These are phyloP conservation scores for Caenorhabditis sp. DNA, from an alignment of 2,888 invertebrate genomes.

Conservation along the genomic window DNA sequence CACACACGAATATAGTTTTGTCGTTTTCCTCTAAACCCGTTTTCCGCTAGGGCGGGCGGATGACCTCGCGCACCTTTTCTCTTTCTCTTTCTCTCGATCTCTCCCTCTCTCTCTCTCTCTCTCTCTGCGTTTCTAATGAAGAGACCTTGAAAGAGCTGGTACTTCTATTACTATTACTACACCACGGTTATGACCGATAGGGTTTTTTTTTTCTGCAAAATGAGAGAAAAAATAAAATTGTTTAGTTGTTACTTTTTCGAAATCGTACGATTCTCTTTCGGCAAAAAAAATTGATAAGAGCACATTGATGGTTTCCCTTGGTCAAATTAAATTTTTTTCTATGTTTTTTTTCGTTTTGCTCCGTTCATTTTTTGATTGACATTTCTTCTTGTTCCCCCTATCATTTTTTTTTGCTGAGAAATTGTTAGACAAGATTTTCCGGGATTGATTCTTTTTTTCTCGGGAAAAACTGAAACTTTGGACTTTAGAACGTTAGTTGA, in stretches of 20 bases:
- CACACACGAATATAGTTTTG: conserved; percentile 12
- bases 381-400: too few relatives aligned
- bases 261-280: conserved; percentile 1
- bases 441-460: too few relatives aligned
- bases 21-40: conserved; percentile 1
- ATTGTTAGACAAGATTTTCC: too few relatives aligned
- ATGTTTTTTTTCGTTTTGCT: background rate
- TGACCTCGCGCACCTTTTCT: conserved; percentile 7
- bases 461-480: too few relatives aligned
- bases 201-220: background rate
- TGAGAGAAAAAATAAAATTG: too few relatives aligned
- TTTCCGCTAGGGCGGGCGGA: background rate
- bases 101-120: background rate
- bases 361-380: background rate
- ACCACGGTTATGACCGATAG: background rate
- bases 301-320: background rate
- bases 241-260: background rate
- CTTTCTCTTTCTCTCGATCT: conserved; percentile 13
- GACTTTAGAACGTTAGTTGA: too few relatives aligned
- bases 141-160: background rate
- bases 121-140: too few relatives aligned
- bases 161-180: background rate
- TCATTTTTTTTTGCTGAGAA: too few relatives aligned
- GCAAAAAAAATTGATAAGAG: background rate
- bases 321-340: background rate